A percentile compares a stretch with the other conserved stretches of the same genome.
These are phyloP conservation scores for Therioaphis trifolii DNA, from an alignment of 2,888 invertebrate genomes.

Conservation along the genomic window DNA sequence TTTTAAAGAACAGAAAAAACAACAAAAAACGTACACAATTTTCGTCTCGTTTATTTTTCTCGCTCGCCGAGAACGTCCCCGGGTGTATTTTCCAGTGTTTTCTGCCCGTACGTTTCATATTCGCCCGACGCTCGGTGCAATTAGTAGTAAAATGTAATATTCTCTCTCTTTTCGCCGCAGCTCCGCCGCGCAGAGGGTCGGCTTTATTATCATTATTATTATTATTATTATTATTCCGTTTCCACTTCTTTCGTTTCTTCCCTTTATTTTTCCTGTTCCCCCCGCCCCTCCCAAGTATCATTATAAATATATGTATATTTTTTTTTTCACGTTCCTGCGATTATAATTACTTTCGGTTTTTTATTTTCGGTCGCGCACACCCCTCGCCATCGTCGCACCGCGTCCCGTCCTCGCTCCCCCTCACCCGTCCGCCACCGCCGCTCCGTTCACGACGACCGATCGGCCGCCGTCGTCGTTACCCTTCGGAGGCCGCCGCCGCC, in stretches of 20 bases:
- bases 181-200: too few species aligned
- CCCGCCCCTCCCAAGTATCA: too few species aligned
- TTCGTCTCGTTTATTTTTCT: too few species aligned
- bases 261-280: background rate
- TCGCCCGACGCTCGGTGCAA: too few species aligned
- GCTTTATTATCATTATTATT: background rate
- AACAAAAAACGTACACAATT: too few species aligned
- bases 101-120: too few species aligned
- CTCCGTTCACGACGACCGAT: background rate
- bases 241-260: background rate
- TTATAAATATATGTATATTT: background rate
- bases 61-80: too few species aligned
- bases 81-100: too few species aligned
- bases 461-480: slow-evolving; percentile 46
- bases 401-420: slow-evolving; percentile 6
- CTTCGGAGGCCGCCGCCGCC: slow-evolving; percentile 48
- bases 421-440: background rate
- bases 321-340: background rate
- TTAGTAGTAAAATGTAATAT: too few species aligned
- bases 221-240: background rate
- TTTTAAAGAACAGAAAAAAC: too few species aligned
- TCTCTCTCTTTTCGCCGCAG: too few species aligned
- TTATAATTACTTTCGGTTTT: slow-evolving; percentile 37
- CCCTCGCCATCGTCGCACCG: background rate
- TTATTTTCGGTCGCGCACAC: background rate